Percentiles rank a stretch among this genome's conserved stretches.
phyloP scores from a whole-genome alignment of 2,888 invertebrate species.

The Liposcelis brunnea region DNA sequence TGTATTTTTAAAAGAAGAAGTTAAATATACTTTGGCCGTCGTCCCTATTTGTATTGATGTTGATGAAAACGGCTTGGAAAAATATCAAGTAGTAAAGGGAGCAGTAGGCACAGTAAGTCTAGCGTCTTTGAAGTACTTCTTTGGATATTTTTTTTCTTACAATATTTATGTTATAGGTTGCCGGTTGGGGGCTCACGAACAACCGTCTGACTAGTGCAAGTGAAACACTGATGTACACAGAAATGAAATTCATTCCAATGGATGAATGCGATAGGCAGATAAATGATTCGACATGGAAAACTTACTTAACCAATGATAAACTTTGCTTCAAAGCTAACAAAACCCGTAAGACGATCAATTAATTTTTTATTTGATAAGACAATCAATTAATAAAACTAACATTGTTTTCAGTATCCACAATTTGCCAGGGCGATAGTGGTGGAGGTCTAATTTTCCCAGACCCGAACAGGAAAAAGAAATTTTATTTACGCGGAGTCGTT shows the following conservation, averaged over 20 bases:
- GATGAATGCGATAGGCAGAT: neutral
- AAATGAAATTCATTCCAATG: neutral
- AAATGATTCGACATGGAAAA: neutral
- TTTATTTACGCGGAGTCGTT: neutral
- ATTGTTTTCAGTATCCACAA: neutral
- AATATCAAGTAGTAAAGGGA: constrained; percentile 7
- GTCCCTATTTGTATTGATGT: constrained; percentile 9
- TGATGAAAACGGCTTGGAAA: constrained; percentile 8
- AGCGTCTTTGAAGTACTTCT: neutral
- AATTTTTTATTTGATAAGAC: too few relatives aligned
- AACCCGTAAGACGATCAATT: too few relatives aligned
- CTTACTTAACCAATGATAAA: neutral
- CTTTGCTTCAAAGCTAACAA: neutral
- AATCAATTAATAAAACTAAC: too few relatives aligned
- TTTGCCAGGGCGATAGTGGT: neutral
- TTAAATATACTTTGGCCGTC: neutral
- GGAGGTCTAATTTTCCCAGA: neutral
- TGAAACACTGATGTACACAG: neutral
- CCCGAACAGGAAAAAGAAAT: neutral
- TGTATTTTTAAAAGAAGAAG: neutral
- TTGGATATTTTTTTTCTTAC: neutral
- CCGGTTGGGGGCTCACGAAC: neutral
- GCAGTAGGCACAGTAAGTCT: neutral
- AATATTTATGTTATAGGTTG: neutral
- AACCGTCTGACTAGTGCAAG: neutral